Base-by-base conservation (phyloP, 2,888 invertebrate genomes). In the Trypoxylon attenuatum region DNA sequence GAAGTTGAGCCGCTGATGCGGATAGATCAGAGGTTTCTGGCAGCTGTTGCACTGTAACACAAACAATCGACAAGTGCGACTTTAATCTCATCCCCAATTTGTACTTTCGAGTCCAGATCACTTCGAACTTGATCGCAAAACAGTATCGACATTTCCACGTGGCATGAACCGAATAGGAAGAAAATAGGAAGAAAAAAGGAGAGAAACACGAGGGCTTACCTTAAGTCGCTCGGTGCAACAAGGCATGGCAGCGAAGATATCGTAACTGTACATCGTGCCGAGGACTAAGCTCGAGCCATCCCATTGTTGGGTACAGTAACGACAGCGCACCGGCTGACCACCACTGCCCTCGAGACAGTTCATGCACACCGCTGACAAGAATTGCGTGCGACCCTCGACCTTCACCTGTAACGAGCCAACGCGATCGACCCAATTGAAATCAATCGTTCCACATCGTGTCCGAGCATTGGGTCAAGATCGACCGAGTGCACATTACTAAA, bases 251-350 rank as follows among this genome's bases (percentile, higher is more conserved):
- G 98, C 98, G 87, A 99, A 98, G 79, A 99, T 96, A 88, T 99
- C 98, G 85, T 97, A 99, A 64, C 97, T 95, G 89, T 99, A 99
- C 96, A 98, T 97, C 71, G 98, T 97, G 73, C 98, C 98, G 60
- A 98, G 91, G 59, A 98, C 95, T 68, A 98, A 91, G 51, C 96
- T 94, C 19, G 96, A 94, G 21, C 98, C 98, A 84, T 96, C 95
- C 97, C 97, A 97, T 78, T 93, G 93, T 80, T 92, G 92, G 47
- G 91, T 91, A 87, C 97, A 97, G 88, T 93, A 94, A 82, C 94
- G 91, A 89, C 96, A 96, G 78, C 92, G 91, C 73, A 96, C 93
- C 51, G 91, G 91, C 71, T 94, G 91, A 1, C 91, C 90, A 45
- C 93, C 92, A 85, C 92, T 92, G 21, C 95, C 94, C 87, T 97